Base-by-base conservation (phyloP, 1,140 invertebrate genomes). In the Lordiphosa collinella region DNA sequence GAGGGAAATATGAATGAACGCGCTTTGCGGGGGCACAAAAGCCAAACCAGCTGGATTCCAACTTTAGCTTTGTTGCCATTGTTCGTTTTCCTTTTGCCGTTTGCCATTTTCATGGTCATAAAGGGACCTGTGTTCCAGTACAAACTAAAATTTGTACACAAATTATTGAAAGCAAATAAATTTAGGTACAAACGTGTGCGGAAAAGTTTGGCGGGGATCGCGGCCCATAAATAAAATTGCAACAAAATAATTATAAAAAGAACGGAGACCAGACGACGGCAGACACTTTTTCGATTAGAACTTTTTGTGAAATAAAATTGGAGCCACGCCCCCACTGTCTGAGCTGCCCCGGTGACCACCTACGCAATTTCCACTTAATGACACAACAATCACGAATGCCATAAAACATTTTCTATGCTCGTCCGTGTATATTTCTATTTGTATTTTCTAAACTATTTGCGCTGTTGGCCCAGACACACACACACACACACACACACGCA, bases 351-450 rank as follows among this genome's bases (percentile, higher is more conserved):
- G n/a, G n/a, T n/a, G 65, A 67, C 76, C 78, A 82, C 76, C 76
- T 76, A 82, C 66, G 84, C 78, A 82, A 82, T 82, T 82, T 78
- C 78, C 78, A 82, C 78, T 82, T 84, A 82, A 82, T 82, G 78
- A 82, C 78, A 82, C 78, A 82, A 82, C 78, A 82, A 82, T 82
- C 78, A 82, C 63, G 74, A 69, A 72, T 84, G 62, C 78, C 78
- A 84, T 82, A 82, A 82, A 82, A 82, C 78, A 84, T 82, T 75
- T 80, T 75, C 68, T 50, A 52, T 41, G 52, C 35, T 70, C 62
- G n/a, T 40, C 18, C 5, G 3, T 31, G 29, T 46, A 13, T 34
- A 16, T 40, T 62, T 18, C 34, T 56, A n/a, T 63, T 64, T 53
- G 44, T 63, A 49, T 56, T 72, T 63, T 41, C 32, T 49, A 82